Percentiles rank a stretch among this genome's conserved stretches.
phyloP scores from a whole-genome alignment of 1,140 invertebrate species.

The Stenopsyche tienmushanensis region DNA sequence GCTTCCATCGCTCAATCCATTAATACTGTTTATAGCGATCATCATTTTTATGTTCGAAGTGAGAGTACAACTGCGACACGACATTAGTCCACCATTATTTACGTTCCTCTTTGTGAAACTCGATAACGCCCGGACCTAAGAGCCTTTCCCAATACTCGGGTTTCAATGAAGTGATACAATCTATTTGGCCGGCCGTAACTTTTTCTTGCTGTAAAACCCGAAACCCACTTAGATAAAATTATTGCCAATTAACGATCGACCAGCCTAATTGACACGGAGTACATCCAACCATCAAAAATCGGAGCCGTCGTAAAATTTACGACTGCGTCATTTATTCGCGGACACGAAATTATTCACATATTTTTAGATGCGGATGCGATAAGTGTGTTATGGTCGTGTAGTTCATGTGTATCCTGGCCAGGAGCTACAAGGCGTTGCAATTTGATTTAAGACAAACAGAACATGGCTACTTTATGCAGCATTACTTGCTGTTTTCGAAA shows the following conservation, averaged over 20 bases:
- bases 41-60: slow-evolving; percentile 8
- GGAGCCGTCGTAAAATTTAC: too few relatives aligned
- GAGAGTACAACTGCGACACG: slow-evolving; percentile 8
- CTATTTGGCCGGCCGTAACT: not conserved
- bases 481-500: slow-evolving; percentile 5
- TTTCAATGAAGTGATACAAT: slow-evolving; percentile 2
- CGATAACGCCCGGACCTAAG: not conserved
- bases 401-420: too few relatives aligned
- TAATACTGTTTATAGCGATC: slow-evolving; percentile 5
- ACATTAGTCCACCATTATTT: slow-evolving; percentile 12
- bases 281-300: too few relatives aligned
- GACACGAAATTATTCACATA: too few relatives aligned
- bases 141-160: slow-evolving; percentile 1
- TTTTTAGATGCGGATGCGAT: too few relatives aligned
- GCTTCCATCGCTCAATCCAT: slow-evolving; percentile 2
- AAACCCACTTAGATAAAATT: too few relatives aligned
- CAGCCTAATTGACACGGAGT: too few relatives aligned
- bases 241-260: too few relatives aligned
- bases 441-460: slow-evolving; percentile 26
- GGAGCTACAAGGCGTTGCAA: slow-evolving; percentile 12
- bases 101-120: slow-evolving; percentile 6
- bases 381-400: too few relatives aligned
- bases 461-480: slow-evolving; percentile 26
- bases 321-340: too few relatives aligned
- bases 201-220: too few relatives aligned